Evolutionary conservation across 2,888 invertebrate genomes (phyloP), one percentile per base, ranked within the genome.

Genomic region (Heliconius erato): DNA sequence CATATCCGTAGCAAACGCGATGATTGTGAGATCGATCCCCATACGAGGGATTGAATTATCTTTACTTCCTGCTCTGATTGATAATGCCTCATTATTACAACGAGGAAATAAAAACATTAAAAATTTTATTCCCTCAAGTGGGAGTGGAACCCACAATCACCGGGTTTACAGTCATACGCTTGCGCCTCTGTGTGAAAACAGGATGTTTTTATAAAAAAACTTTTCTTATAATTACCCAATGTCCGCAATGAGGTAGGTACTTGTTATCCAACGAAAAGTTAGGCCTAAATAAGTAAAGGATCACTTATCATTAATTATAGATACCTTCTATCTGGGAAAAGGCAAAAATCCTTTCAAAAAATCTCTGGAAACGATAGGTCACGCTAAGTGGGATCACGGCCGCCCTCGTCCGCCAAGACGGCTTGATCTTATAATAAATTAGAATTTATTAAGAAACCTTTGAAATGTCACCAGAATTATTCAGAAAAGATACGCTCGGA

Each of bases 341-440:
- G 44, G 28, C 65, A 67, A 67, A 74, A 67, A 67, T 67, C 28
- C 28, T 67, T 78, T 67, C 3, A 26, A 44, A 77, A 77, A 40
- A 40, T 40, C 9, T 26, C 63, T 16, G n/a, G n/a, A 65, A 77
- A 26, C 65, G 77, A 67, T 44, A 78, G 77, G 77, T 67, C 77
- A 67, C 77, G 65, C 26, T 65, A 19, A 78, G 77, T 78, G 67
- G 77, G 77, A 65, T 67, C 67, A 67, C 40, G 77, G 35, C 59
- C 59, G 74, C 65, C 16, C 63, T 67, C 67, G 65, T 40, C 40
- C 67, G n/a, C 5, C 35, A n/a, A 65, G 65, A 77, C 65, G 65
- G 65, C 65, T 78, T 44, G 77, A 44, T 67, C 67, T 44, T 23
- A 67, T 78, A 67, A 78, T 78, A 78, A 78, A 78, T 78, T 78